A percentile compares a stretch with the other conserved stretches of the same genome.
These are phyloP conservation scores for Thereva nobilitata DNA, from an alignment of 2,888 invertebrate species.

Conservation along the genomic window DNA sequence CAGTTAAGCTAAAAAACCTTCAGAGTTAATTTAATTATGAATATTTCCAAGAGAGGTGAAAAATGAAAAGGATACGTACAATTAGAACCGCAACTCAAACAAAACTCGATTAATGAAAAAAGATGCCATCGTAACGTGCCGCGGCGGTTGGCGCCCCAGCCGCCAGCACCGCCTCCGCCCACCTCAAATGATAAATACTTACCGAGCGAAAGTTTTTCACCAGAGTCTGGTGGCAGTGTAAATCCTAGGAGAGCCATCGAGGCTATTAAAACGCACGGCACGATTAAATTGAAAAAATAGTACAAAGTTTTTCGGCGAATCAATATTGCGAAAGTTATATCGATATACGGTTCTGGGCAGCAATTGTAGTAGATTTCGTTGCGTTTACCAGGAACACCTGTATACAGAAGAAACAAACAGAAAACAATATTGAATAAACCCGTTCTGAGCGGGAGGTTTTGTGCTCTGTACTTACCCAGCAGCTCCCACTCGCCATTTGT, in stretches of 20 bases:
- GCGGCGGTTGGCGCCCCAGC: neutral
- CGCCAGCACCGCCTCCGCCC: neutral
- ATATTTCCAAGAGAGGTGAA: too few relatives aligned
- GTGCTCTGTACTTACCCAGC: constrained; percentile 72
- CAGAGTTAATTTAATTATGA: too few relatives aligned
- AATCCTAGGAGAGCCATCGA: constrained; percentile 98
- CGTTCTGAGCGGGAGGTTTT: neutral
- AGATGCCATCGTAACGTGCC: too few relatives aligned
- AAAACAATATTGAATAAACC: constrained; percentile 9
- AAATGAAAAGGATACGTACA: too few relatives aligned
- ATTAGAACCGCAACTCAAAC: too few relatives aligned
- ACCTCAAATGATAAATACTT: constrained; percentile 48
- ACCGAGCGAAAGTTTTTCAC: constrained; percentile 98
- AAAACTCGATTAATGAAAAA: too few relatives aligned
- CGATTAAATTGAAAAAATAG: constrained; percentile 99
- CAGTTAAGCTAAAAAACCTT: too few relatives aligned
- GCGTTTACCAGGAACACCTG: constrained; percentile 91
- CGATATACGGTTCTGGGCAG: constrained; percentile 97
- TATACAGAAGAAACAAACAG: constrained; percentile 41
- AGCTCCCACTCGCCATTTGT: constrained; percentile 99
- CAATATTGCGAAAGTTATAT: constrained; percentile 95
- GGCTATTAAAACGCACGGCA: constrained; percentile 98
- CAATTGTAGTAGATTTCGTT: constrained; percentile 96
- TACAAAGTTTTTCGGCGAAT: constrained; percentile 96
- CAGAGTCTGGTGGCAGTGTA: constrained; percentile 98